Conservation (phyloP, 2,797 vertebrate species). For the Tinamus major region DNA sequence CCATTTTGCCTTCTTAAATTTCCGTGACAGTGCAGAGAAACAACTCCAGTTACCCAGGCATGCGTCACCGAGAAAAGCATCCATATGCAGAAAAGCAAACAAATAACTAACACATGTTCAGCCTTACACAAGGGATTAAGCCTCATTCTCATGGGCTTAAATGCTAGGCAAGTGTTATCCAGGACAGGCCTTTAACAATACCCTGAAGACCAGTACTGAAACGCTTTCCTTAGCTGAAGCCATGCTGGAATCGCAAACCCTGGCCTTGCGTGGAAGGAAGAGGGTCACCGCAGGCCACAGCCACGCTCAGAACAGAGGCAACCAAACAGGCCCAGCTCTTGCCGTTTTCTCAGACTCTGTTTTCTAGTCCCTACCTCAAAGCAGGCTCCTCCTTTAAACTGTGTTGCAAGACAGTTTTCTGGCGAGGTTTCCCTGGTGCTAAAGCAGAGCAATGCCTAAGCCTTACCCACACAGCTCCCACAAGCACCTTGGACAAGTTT, state of each 20-base stretch:
- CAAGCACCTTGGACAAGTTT: not conserved
- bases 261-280: rapidly evolving
- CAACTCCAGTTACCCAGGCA: not conserved
- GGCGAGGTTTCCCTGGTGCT: not conserved
- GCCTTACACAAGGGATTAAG: constrained; percentile 7
- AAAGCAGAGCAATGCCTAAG: not conserved
- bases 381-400: not conserved
- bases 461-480: rapidly evolving
- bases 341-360: too few species aligned
- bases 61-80: not conserved
- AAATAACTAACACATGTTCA: not conserved
- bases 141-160: not conserved
- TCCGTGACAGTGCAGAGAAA: not conserved
- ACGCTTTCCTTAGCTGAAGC: not conserved
- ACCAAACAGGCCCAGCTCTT: not conserved
- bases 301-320: not conserved
- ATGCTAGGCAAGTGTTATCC: constrained; percentile 8
- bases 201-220: not conserved
- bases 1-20: not conserved
- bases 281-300: not conserved
- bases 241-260: not conserved
- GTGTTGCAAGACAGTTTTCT: not conserved
- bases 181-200: too few species aligned
- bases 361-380: not conserved
- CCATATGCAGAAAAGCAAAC: not conserved